Conservation (phyloP, 2,888 invertebrate genomes). For the Drosophila picticornis region DNA sequence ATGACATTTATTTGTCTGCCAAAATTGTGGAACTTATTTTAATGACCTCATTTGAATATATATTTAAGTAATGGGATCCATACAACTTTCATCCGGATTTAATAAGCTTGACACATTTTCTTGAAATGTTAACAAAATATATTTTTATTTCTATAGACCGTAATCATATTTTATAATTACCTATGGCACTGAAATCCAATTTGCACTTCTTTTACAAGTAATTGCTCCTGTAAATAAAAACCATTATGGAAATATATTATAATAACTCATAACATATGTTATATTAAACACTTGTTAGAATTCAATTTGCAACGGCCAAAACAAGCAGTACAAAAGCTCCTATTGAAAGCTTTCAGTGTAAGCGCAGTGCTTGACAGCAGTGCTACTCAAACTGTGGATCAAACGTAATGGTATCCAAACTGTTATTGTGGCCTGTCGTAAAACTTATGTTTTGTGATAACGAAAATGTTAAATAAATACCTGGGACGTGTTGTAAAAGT, state of each 20-base stretch:
- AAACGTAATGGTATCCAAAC: constrained; percentile 10
- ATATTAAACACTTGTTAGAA: background rate
- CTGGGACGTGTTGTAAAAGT: background rate
- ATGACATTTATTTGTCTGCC: background rate
- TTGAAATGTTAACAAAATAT: background rate
- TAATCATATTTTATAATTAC: constrained; percentile 8
- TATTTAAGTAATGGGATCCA: background rate
- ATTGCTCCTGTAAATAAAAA: constrained; percentile 14
- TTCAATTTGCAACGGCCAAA: constrained; percentile 29
- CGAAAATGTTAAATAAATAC: background rate
- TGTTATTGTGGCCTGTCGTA: background rate
- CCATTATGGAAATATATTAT: background rate
- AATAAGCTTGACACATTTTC: background rate
- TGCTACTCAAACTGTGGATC: constrained; percentile 16
- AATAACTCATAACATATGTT: background rate
- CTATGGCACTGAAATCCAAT: constrained; percentile 1
- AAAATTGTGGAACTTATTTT: constrained; percentile 3
- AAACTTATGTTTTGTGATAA: background rate
- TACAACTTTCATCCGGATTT: background rate
- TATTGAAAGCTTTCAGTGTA: constrained; percentile 40
- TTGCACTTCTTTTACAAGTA: background rate
- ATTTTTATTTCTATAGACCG: background rate
- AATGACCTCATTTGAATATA: background rate
- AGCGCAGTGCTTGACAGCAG: background rate
- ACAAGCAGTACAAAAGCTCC: constrained; percentile 30